Percentiles rank a stretch among this genome's conserved stretches.
Evolutionary conservation across 2,888 invertebrate genomes (phyloP).

Genomic region (Chymomyza amoena): DNA sequence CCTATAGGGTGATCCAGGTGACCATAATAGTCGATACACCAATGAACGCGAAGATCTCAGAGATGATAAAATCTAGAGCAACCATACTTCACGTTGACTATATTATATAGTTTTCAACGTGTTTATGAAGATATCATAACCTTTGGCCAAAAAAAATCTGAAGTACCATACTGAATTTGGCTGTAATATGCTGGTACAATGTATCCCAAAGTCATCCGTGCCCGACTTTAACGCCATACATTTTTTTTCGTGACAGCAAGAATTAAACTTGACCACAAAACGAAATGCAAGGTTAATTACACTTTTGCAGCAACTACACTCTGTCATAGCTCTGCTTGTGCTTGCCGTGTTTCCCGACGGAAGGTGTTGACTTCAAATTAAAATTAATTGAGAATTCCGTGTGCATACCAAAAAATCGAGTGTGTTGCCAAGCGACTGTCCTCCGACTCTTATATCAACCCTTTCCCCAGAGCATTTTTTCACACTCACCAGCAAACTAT

Average conservation of each 20-base stretch:
- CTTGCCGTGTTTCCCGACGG: slow-evolving; percentile 19
- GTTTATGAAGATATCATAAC: too few relatives aligned
- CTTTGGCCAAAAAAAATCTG: too few relatives aligned
- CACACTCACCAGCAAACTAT: slow-evolving; percentile 15
- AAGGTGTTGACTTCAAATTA: slow-evolving; percentile 76
- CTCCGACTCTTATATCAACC: background rate
- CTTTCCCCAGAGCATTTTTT: background rate
- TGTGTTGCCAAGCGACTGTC: slow-evolving; percentile 48
- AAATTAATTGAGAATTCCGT: slow-evolving; percentile 75
- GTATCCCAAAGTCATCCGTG: too few relatives aligned
- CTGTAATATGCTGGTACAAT: too few relatives aligned
- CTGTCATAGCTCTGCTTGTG: background rate
- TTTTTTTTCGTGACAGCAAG: slow-evolving; percentile 40
- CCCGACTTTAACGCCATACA: too few relatives aligned
- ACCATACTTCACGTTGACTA: too few relatives aligned
- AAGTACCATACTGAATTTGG: too few relatives aligned
- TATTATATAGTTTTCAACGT: too few relatives aligned
- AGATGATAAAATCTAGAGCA: too few relatives aligned
- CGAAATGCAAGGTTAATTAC: slow-evolving; percentile 59
- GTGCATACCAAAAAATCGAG: slow-evolving; percentile 62
- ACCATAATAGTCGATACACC: too few relatives aligned
- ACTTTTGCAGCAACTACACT: slow-evolving; percentile 10
- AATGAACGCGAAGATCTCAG: too few relatives aligned
- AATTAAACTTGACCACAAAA: slow-evolving; percentile 43
- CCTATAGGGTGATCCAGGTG: too few relatives aligned